phyloP scores from a whole-genome alignment of 2,113 vertebrate genomes.

The Sapajus apella region DNA sequence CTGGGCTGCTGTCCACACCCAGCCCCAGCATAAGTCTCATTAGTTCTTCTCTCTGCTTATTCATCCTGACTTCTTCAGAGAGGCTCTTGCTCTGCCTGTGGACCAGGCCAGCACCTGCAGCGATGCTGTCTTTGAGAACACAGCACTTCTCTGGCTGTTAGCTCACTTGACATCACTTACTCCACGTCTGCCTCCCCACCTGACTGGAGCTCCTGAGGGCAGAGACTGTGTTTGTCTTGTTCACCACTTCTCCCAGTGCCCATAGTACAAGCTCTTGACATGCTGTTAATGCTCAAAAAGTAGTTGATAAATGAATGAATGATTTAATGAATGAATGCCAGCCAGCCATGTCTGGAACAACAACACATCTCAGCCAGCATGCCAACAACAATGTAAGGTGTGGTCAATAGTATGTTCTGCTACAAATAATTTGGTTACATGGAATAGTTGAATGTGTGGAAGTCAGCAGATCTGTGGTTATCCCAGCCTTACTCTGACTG shows the following conservation, averaged over 20 bases:
- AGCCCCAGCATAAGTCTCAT: rapidly evolving
- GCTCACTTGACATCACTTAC: not conserved
- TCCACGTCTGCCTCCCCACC: not conserved
- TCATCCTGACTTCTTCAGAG: not conserved
- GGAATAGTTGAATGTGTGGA: not conserved
- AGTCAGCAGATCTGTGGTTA: not conserved
- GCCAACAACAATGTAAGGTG: not conserved
- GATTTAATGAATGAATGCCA: not conserved
- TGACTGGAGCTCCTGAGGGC: not conserved
- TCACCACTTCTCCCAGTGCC: not conserved
- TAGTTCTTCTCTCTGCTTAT: not conserved
- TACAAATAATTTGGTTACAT: not conserved
- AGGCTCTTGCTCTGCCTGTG: not conserved
- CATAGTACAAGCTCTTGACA: not conserved
- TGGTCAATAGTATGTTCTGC: not conserved
- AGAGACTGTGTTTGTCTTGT: not conserved
- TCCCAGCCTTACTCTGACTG: not conserved
- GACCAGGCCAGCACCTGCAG: not conserved
- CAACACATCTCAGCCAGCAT: not conserved
- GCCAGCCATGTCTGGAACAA: not conserved
- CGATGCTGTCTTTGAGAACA: not conserved
- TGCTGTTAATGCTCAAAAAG: not conserved
- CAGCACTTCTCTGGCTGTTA: not conserved
- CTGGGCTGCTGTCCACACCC: not conserved
- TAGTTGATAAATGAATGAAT: not conserved